Base-by-base conservation (phyloP, 1,140 invertebrate genomes). In the Lepidurus couesii region DNA sequence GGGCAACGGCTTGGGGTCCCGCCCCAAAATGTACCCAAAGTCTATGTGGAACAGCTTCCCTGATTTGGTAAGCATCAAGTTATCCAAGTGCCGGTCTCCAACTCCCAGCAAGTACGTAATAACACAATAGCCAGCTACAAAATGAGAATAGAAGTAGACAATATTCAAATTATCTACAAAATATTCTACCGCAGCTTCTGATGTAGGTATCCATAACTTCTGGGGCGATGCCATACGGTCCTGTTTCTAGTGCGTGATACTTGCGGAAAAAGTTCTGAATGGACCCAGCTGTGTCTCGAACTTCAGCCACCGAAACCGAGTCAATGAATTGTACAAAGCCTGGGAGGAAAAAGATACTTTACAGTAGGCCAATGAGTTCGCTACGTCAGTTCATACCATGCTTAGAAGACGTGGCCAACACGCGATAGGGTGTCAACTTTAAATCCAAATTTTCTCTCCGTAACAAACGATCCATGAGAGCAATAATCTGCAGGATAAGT, bases 181-280 rank as follows among this genome's bases (percentile, higher is more conserved):
- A 76, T 26, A 77, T 81, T 85, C 83, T 86, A 91, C 90, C 96
- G 88, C 97, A 98, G 83, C 96, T 98, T 83, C 95, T 91, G 24
- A 99, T 92, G 84, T 99, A 99, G 13, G 94, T 98, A 84, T 99
- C 97, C 93, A 99, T 98, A 7, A 98, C 93, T 83, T 98, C 95
- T 0, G 94, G 86, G 42, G 91, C 88, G 77, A 99, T 96, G 13
- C 96, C 96, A 85, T 95, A 97, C 0, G 95, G 92, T 0, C 91
- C 93, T 80, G 86, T 91, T 83, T 96, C 93, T 77, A 90, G 93
- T 7, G 96, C 94, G 85, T 96, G 91, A 86, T 96, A 89, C 82
- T 95, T 95, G 10, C 93, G 87, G 82, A 99, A 95, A 85, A 96
- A 97, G 84, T 93, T 96, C 80, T 94, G 90, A 82, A 97, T 96